Base-by-base conservation (phyloP, 2,888 invertebrate species). In the Xestoiulus laeticollis region DNA sequence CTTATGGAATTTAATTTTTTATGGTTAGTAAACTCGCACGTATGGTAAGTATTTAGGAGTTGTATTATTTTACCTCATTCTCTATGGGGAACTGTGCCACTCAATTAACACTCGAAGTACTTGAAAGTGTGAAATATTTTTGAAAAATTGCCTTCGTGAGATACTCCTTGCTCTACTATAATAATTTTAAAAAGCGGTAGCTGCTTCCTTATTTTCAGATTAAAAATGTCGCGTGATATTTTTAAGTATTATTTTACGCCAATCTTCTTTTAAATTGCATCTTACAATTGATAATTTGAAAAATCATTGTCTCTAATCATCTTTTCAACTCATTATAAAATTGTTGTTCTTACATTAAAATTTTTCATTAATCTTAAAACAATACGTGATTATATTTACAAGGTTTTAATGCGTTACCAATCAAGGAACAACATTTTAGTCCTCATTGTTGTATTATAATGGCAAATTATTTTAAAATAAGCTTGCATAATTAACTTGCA, bases 91-190 rank as follows among this genome's bases (percentile, higher is more conserved):
- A 78, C 78, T 78, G 78, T 32, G 78, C 16, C 30, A 78, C 30
- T 68, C 68, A 26, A 78, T 78, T 78, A 78, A 78, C 78, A 78
- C 78, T 30, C 1, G 30, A 10, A 8, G 68, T 12, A 68, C 26
- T 26, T 22, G 68, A 68, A 78, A 78, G 78, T 78, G 78, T 30
- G 78, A 78, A 78, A 78, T 78, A 30, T 30, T 78, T 30, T 32
- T 30, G 0, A 26, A 14, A 78, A 78, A 30, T 30, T 78, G 30
- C 78, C 0, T 26, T 10, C 16, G 78, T 78, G 78, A 78, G 78
- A 78, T 30, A 32, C 14, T 78, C 2, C 30, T 68, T 26, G 14
- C 12, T 26, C 68, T 38, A 8, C 8, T 68, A 10, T 3, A 68
- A 68, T 8, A 0, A 68, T 68, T 68, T 22, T 30, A 14, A 48